Evolutionary conservation across 92 coral and sea anemone genomes (phyloP).

Genomic region (Epizoanthus stellaris): DNA sequence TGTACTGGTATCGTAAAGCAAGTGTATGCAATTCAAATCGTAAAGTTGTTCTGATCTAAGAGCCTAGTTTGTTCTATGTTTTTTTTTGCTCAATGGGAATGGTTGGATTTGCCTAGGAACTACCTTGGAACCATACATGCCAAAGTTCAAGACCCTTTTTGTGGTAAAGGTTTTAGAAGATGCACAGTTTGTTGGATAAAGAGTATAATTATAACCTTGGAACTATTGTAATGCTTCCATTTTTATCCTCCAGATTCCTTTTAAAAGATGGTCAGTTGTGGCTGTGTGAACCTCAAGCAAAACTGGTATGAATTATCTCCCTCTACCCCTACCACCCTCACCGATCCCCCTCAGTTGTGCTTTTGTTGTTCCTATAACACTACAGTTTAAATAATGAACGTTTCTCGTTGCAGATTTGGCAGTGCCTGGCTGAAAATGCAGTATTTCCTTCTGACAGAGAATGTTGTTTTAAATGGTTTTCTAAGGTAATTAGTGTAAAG

Average conservation of each 20-base stretch:
- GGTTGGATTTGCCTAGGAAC: too few relatives aligned
- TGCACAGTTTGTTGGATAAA: too few relatives aligned
- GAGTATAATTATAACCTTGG: too few relatives aligned
- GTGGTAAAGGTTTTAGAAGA: too few relatives aligned
- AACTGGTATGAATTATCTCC: conserved; percentile 70
- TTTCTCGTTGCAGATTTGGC: conserved; percentile 82
- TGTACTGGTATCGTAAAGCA: too few relatives aligned
- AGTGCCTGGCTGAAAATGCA: conserved; percentile 95
- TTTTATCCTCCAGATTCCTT: conserved; percentile 71
- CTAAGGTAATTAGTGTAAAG: conserved; percentile 71
- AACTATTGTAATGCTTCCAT: too few relatives aligned
- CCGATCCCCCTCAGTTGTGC: not conserved
- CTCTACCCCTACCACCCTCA: not conserved
- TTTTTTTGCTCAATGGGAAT: too few relatives aligned
- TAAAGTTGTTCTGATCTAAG: too few relatives aligned
- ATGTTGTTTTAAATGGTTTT: conserved; percentile 98
- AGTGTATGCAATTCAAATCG: too few relatives aligned
- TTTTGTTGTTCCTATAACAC: not conserved
- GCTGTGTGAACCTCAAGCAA: conserved; percentile 97
- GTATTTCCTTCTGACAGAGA: conserved; percentile 94
- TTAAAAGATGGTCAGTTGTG: conserved; percentile 98
- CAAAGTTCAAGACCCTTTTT: too few relatives aligned
- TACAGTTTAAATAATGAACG: not conserved
- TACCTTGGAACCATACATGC: too few relatives aligned
- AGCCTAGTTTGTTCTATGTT: too few relatives aligned